Conservation (phyloP, 2,113 vertebrate species). For the Tylochromis polylepis region DNA sequence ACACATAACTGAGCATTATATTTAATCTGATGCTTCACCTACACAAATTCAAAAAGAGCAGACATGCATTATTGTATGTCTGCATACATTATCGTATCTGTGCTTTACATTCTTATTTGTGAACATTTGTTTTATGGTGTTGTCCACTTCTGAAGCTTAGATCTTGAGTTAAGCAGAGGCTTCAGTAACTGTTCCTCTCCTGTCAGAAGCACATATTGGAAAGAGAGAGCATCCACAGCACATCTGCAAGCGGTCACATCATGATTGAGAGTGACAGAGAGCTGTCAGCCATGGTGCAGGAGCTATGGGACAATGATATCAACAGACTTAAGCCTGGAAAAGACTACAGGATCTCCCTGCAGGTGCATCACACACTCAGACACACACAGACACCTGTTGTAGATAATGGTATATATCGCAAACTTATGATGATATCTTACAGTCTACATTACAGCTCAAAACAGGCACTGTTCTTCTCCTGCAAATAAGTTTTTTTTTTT, state of each 20-base stretch:
- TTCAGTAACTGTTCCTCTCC: neutral
- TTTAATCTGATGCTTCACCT: neutral
- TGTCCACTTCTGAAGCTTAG: neutral
- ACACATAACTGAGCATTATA: neutral
- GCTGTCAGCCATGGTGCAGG: conserved; percentile 72
- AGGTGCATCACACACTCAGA: conserved; percentile 50
- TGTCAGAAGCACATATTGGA: neutral
- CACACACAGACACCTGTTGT: neutral
- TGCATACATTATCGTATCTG: neutral
- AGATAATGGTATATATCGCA: neutral
- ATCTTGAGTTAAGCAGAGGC: neutral
- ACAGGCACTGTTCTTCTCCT: neutral
- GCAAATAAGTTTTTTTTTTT: neutral
- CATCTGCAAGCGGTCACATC: neutral
- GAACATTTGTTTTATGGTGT: neutral
- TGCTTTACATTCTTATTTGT: neutral
- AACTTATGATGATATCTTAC: neutral
- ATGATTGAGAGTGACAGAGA: conserved; percentile 73
- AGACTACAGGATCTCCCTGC: conserved; percentile 79
- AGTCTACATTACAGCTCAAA: neutral
- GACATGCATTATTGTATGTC: neutral
- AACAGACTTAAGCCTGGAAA: conserved; percentile 74
- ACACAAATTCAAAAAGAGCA: neutral
- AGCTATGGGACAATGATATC: conserved; percentile 76
- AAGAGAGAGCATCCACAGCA: neutral